Base-by-base conservation (phyloP, 2,797 vertebrate genomes). In the Neosilurus mollespiculum region DNA sequence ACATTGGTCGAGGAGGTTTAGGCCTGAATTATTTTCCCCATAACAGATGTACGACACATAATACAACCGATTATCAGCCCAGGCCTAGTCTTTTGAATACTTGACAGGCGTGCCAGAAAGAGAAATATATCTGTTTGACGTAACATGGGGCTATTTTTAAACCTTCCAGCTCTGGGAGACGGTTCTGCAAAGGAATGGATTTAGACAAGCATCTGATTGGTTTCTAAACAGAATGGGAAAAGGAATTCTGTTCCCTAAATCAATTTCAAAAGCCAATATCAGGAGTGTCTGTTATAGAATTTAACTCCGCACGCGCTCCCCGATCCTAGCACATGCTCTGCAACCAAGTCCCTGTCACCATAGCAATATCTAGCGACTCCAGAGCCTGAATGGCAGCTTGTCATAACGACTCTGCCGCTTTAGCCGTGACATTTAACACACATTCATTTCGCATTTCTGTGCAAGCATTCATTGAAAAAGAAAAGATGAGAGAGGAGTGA, bases 381-480 rank as follows among this genome's bases (percentile, higher is more conserved):
- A 22, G 73, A 59, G 64, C 34, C 70, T 86, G 73, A 86, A 86
- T 34, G 78, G 81, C 72, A 84, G 69, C 56, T 37, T 64, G 78
- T 71, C 80, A 84, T 80, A 85, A 84, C 49, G 81, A 82, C 78
- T 73, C 65, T 30, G 61, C 80, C 85, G 83, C 64, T 83, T 85
- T 77, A 87, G 75, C 83, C 72, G 24, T 85, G 85, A 83, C 58
- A 84, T 85, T 88, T 78, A 83, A 84, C 75, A 77, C 64, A 69
- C 61, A 76, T 81, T 84, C 43, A 67, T 78, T 84, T 76, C 73
- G 58, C 2, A 72, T 82, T 83, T 78, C 61, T 34, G 37, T 62
- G 51, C 87, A 79, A 79, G 61, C 59, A 72, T 81, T 87, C 77
- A 77, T 77, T 82, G 66, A 69, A 80, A 54, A 78, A 22, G 43